Percentiles rank a stretch among this genome's conserved stretches.
Evolutionary conservation across 2,113 vertebrate species (phyloP).

Genomic region (Chiloscyllium plagiosum): DNA sequence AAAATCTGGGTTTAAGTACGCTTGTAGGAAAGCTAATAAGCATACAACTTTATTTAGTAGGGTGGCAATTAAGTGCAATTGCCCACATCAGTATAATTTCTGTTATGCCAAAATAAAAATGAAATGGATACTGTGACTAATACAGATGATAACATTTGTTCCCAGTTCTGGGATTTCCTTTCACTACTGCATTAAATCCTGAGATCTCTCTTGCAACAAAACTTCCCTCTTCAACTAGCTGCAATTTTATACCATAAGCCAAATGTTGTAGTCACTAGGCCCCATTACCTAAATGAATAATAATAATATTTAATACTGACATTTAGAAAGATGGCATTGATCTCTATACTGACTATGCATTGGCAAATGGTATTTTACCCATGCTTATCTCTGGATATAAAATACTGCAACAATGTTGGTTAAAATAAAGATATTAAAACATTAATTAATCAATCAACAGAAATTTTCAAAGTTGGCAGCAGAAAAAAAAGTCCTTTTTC

Average conservation of each 20-base stretch:
- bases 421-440: no score
- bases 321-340: background rate
- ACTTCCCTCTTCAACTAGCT: background rate
- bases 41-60: background rate
- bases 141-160: background rate
- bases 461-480: no score
- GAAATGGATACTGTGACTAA: conserved; percentile 5
- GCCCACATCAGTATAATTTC: background rate
- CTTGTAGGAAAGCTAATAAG: no score
- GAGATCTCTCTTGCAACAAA: background rate
- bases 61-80: background rate
- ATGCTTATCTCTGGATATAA: background rate
- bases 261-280: background rate
- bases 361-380: background rate
- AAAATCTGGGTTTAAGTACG: background rate
- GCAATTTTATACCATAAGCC: background rate
- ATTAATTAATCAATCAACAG: background rate
- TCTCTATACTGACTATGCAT: no score
- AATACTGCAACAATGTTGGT: background rate
- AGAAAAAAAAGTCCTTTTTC: background rate
- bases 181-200: no score
- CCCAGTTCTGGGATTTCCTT: conserved; percentile 29
- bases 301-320: background rate
- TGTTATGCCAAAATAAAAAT: background rate
- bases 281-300: background rate